Conservation (phyloP, 2,888 invertebrate species). For the Spisula subtruncata region DNA sequence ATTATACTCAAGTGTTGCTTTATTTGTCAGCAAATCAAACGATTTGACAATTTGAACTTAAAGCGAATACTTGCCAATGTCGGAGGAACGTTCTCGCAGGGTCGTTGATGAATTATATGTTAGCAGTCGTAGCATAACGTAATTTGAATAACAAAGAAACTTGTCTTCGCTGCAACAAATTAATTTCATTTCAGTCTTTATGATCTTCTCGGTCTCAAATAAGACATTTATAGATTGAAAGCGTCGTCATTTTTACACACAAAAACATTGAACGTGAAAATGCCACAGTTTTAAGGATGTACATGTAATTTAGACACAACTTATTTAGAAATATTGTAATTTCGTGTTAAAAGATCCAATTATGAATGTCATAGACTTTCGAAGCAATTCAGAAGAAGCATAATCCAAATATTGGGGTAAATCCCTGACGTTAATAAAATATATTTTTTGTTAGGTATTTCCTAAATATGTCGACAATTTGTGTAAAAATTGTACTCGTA, state of each 20-base stretch:
- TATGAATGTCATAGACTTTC: background rate
- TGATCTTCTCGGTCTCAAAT: background rate
- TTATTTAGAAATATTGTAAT: background rate
- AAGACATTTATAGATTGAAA: slow-evolving; percentile 1
- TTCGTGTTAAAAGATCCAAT: background rate
- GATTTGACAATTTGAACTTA: background rate
- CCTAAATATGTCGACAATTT: no score
- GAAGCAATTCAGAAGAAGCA: background rate
- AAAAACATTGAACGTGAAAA: background rate
- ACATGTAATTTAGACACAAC: background rate
- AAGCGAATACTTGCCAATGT: background rate
- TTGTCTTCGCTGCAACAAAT: background rate
- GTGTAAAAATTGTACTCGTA: no score
- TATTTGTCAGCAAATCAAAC: slow-evolving; percentile 4
- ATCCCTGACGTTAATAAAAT: background rate
- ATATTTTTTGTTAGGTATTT: no score
- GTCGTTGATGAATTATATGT: background rate
- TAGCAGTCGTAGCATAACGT: background rate
- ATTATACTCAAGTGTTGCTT: background rate
- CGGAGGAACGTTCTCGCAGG: background rate
- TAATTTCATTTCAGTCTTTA: no score
- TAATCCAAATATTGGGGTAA: background rate
- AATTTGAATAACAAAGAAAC: slow-evolving; percentile 18
- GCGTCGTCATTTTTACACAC: background rate
- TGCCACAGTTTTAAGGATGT: background rate